Base-by-base conservation (phyloP, 2,888 invertebrate genomes). In the Lepidonotus clava region DNA sequence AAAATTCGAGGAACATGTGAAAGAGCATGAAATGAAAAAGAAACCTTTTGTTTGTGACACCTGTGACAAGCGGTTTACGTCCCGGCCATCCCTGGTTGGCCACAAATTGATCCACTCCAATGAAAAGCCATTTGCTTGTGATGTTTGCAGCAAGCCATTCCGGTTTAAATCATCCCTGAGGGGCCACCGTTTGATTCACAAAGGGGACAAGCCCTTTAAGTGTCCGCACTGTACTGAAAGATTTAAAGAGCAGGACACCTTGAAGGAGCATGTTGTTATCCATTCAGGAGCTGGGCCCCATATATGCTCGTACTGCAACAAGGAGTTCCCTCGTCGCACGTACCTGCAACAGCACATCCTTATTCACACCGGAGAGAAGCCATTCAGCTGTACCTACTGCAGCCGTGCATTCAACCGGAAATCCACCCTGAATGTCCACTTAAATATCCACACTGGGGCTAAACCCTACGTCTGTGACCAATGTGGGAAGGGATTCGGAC, bases 401-500 rank as follows among this genome's bases (percentile, higher is more conserved):
- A n/a, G 66, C 11, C 6, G n/a, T 6, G 66, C 14, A 66, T 66
- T 66, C 32, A 66, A 8, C 11, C 11, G 6, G 66, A 14, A 6
- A n/a, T 6, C 6, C 6, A n/a, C 6, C 32, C 66, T 66, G 8
- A 66, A 66, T 8, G 0, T 5, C 4, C 80, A 80, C 46, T 41
- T 83, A 21, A 83, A 21, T 11, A 83, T 8, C 56, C 80, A 80
- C 80, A 41, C 80, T 4, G 46, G 80, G 14, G 46, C 1, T n/a
- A 80, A 80, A 46, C 80, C 80, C 28, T 34, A 51, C 34, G 34
- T 32, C 36, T 83, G 83, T 56, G 18, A 8, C 2, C 1, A 38
- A 18, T 83, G 83, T 32, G 83, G 83, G 11, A 83, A 56, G 34
- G 51, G 83, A 2, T 83, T 53, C 56, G 24, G 53, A 18, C 8